Conservation (phyloP, 2,888 invertebrate species). For the Pseudococcus viburni region DNA sequence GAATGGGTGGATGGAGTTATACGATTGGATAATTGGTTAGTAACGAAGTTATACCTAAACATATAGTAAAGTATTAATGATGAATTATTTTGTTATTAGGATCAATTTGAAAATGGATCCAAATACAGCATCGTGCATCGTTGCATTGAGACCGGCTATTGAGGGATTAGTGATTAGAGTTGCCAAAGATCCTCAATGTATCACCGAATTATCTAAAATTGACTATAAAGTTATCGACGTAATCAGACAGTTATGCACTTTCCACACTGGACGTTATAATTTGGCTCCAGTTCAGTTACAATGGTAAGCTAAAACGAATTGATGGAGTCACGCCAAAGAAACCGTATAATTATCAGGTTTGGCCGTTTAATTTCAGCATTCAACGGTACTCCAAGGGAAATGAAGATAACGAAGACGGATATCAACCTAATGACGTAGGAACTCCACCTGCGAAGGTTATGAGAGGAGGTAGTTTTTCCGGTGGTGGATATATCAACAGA, state of each 20-base stretch:
- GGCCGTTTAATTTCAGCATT: neutral
- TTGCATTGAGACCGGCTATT: slow-evolving; percentile 89
- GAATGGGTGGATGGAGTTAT: slow-evolving; percentile 84
- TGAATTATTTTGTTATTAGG: slow-evolving; percentile 70
- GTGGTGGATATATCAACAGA: slow-evolving; percentile 54
- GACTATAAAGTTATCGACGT: slow-evolving; percentile 81
- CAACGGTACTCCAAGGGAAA: neutral
- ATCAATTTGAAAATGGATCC: slow-evolving; percentile 90
- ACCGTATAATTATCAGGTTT: neutral
- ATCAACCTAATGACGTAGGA: neutral
- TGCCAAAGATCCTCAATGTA: slow-evolving; percentile 84
- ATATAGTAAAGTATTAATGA: too few species aligned
- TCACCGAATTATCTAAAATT: slow-evolving; percentile 77
- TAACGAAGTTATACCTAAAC: neutral
- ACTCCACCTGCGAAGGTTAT: slow-evolving; percentile 20
- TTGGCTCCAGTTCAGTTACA: slow-evolving; percentile 74
- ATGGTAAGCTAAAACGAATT: slow-evolving; percentile 68
- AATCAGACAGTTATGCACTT: slow-evolving; percentile 82
- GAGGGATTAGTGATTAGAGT: slow-evolving; percentile 88
- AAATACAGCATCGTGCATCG: slow-evolving; percentile 82
- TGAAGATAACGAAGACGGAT: neutral
- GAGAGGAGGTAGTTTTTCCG: slow-evolving; percentile 62
- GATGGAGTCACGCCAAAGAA: neutral
- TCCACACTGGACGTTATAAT: slow-evolving; percentile 83
- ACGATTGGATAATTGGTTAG: slow-evolving; percentile 89